Evolutionary conservation across 2,113 vertebrate genomes (phyloP).

Genomic region (Cephalopholis sonnerati): DNA sequence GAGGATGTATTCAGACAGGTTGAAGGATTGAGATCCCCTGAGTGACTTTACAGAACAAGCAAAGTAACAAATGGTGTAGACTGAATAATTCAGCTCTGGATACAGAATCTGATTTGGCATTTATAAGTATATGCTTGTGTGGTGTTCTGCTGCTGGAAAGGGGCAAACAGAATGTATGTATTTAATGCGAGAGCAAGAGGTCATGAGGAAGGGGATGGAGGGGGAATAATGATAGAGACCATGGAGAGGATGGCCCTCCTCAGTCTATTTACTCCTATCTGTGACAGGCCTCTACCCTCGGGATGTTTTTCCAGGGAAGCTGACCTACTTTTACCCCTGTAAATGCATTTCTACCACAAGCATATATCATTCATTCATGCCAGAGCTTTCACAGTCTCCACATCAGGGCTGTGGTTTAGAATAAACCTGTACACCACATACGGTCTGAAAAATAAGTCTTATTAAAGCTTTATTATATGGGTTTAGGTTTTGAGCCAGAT

Average conservation of each 20-base stretch:
- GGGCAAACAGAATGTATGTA: slow-evolving; percentile 36
- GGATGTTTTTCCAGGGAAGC: slow-evolving; percentile 74
- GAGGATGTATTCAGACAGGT: slow-evolving; percentile 9
- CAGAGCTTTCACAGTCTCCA: slow-evolving; percentile 39
- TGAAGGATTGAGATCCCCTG: slow-evolving; percentile 35
- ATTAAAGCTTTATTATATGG: not conserved
- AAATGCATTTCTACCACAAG: slow-evolving; percentile 67
- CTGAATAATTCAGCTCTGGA: slow-evolving; percentile 75
- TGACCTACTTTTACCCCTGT: slow-evolving; percentile 79
- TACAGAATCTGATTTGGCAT: slow-evolving; percentile 52
- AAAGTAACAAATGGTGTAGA: slow-evolving; percentile 72
- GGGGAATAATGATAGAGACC: slow-evolving; percentile 38
- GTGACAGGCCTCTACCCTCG: slow-evolving; percentile 54
- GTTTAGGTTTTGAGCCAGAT: not conserved
- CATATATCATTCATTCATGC: slow-evolving; percentile 70
- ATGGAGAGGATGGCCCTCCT: slow-evolving; percentile 48
- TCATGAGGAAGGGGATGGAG: slow-evolving; percentile 34
- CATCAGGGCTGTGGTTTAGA: slow-evolving; percentile 25
- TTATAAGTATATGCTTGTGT: slow-evolving; percentile 37
- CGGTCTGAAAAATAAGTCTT: not conserved
- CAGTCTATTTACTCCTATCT: slow-evolving; percentile 60
- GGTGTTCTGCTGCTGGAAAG: slow-evolving; percentile 26
- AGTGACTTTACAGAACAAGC: slow-evolving; percentile 55
- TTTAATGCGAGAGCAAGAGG: slow-evolving; percentile 30
- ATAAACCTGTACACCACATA: slow-evolving; percentile 3